These are phyloP conservation scores for Dolichopus griseipennis DNA, from an alignment of 2,888 invertebrate species.

Conservation along the genomic window DNA sequence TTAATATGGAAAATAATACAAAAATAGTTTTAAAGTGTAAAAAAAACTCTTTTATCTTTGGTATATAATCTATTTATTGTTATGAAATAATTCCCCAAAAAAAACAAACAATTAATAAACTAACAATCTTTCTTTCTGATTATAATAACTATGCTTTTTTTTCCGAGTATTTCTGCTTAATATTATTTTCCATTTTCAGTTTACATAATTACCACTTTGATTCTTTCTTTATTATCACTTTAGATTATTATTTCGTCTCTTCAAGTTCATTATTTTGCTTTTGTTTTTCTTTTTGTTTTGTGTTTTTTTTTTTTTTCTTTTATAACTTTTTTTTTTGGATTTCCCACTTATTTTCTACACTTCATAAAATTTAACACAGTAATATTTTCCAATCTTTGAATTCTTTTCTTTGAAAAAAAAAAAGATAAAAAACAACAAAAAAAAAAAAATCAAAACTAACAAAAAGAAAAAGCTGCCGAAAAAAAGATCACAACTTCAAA, in stretches of 20 bases:
- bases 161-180: too few species aligned
- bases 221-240: too few species aligned
- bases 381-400: background rate
- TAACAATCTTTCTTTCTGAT: too few species aligned
- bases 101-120: too few species aligned
- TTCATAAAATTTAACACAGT: constrained; percentile 1
- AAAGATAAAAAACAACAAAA: background rate
- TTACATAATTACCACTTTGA: too few species aligned
- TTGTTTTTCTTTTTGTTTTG: background rate
- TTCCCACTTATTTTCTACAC: constrained; percentile 1
- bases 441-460: background rate
- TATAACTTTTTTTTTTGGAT: background rate
- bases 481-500: background rate
- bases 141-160: too few species aligned
- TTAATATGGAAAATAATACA: too few species aligned
- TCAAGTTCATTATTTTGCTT: background rate
- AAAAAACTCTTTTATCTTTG: too few species aligned
- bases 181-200: too few species aligned
- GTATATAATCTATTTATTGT: too few species aligned
- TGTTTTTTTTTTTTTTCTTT: background rate
- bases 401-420: background rate
- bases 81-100: too few species aligned
- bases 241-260: background rate
- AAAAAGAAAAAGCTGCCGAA: background rate
- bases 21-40: too few species aligned